Conservation (phyloP, 2,888 invertebrate genomes). For the Anarsia innoxiella region DNA sequence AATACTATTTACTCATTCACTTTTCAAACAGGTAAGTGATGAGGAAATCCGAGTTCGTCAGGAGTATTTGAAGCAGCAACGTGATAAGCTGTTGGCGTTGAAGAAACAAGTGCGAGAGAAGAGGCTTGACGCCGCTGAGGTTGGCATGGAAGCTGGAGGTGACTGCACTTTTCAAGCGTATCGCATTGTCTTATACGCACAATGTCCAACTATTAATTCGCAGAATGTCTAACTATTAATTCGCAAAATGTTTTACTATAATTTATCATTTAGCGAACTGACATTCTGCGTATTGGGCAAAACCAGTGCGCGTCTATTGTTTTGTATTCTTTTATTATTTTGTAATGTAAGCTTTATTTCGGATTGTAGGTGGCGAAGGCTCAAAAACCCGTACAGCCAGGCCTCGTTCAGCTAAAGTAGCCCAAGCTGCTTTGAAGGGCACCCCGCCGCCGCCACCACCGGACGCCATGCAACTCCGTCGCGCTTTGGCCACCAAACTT, state of each 20-base stretch:
- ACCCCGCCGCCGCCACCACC: slow-evolving; percentile 58
- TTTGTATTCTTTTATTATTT: too few species aligned
- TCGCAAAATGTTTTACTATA: too few species aligned
- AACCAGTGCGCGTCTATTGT: too few species aligned
- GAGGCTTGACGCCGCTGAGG: slow-evolving; percentile 79
- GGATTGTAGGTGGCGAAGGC: slow-evolving; percentile 69
- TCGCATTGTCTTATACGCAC: too few species aligned
- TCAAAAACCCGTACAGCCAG: slow-evolving; percentile 56
- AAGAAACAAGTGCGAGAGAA: slow-evolving; percentile 92
- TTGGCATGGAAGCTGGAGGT: slow-evolving; percentile 55
- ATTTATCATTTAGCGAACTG: too few species aligned
- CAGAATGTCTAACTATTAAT: too few species aligned
- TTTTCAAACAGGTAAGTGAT: slow-evolving; percentile 63
- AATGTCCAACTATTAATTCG: too few species aligned
- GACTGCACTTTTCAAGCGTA: too few species aligned
- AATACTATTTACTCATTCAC: too few species aligned
- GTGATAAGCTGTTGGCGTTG: slow-evolving; percentile 91
- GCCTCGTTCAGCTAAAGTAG: slow-evolving; percentile 85
- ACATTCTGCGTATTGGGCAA: too few species aligned
- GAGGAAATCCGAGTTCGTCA: slow-evolving; percentile 85
- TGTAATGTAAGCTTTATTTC: neutral
- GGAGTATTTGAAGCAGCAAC: slow-evolving; percentile 89
- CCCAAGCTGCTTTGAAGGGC: slow-evolving; percentile 79
- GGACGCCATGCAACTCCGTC: slow-evolving; percentile 84
- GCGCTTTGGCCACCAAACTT: slow-evolving; percentile 88